Evolutionary conservation across 2,888 invertebrate species (phyloP), one percentile per base, ranked within the genome.

Genomic region (Caenorhabditis drosophilae): DNA sequence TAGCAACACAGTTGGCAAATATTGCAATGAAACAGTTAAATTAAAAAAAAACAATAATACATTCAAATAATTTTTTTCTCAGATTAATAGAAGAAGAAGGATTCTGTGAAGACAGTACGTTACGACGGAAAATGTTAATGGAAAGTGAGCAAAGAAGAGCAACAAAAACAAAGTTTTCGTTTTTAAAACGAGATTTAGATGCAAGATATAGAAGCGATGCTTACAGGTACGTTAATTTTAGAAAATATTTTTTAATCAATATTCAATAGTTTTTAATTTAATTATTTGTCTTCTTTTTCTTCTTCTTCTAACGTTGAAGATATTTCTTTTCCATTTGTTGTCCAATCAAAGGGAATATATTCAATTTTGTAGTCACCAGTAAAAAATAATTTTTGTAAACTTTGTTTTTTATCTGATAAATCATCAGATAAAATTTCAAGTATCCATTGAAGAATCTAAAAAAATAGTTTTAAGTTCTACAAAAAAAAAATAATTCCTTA

Each of bases 1-100:
- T 97, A 75, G 94, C 96, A 90, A 91, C 93, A 82, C 96, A 96
- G 84, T 87, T 98, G 40, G 92, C 93, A 52, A 96, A 96, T 86
- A 89, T 96, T 86, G 95, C 96, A 57, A 95, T 97, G 90, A 93
- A 93, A 88, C 86, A 87, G 85, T 86, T 26, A 66, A 76, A 51
- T 52, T 40, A 45, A 23, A 20, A 9, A 31, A 31, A 31, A 31
- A 31, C 31, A 6, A 6, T 6, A 40, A 49, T 11, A 25, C 9
- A 38, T 46, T 26, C 18, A 4, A 46, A 46, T 25, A n/a, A 15
- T 31, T 48, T n/a, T 35, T 50, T 46, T 56, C 47, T 31, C 38
- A 91, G 93, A 85, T 87, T 95, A 70, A 92, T 93, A 79, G 90
- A 93, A 78, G 94, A 95, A 83, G 94, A 93, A 85, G 90, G 90